Evolutionary conservation across 2,797 vertebrate genomes (phyloP).

Genomic region (Danio jaintianensis): DNA sequence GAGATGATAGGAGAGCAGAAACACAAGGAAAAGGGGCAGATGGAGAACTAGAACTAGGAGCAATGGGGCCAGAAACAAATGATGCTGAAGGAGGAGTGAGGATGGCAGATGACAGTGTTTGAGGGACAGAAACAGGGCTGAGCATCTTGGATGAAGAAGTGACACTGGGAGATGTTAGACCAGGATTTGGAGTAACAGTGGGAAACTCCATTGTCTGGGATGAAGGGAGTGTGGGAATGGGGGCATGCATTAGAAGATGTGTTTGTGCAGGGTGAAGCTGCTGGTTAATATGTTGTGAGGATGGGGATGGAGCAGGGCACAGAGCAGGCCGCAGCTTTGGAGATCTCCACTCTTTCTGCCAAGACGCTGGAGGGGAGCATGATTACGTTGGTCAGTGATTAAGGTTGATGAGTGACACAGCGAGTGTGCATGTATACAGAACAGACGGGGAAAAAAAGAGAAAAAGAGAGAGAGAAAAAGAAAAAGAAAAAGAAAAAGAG

Average conservation of each 20-base stretch:
- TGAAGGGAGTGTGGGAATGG: constrained; percentile 16
- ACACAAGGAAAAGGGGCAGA: constrained; percentile 13
- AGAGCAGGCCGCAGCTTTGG: constrained; percentile 73
- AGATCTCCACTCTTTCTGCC: constrained; percentile 81
- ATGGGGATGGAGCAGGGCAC: constrained; percentile 56
- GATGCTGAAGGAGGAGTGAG: constrained; percentile 2
- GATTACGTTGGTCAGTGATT: background rate
- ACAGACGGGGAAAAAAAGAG: background rate
- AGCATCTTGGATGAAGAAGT: background rate
- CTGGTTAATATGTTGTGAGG: constrained; percentile 54
- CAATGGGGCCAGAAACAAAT: constrained; percentile 7
- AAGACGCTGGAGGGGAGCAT: constrained; percentile 69
- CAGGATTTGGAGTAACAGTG: constrained; percentile 27
- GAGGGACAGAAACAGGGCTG: background rate
- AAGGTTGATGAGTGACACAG: background rate
- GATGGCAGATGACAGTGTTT: constrained; percentile 16
- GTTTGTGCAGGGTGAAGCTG: constrained; percentile 64
- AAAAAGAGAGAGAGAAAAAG: constrained; percentile 9
- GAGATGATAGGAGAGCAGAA: constrained; percentile 36
- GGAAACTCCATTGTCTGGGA: background rate
- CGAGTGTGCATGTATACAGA: background rate
- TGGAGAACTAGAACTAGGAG: constrained; percentile 17
- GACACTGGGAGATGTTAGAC: background rate
- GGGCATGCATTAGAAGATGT: constrained; percentile 10
- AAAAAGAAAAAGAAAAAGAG: background rate